Conservation (phyloP, 2,113 vertebrate species). For the Athene noctua region DNA sequence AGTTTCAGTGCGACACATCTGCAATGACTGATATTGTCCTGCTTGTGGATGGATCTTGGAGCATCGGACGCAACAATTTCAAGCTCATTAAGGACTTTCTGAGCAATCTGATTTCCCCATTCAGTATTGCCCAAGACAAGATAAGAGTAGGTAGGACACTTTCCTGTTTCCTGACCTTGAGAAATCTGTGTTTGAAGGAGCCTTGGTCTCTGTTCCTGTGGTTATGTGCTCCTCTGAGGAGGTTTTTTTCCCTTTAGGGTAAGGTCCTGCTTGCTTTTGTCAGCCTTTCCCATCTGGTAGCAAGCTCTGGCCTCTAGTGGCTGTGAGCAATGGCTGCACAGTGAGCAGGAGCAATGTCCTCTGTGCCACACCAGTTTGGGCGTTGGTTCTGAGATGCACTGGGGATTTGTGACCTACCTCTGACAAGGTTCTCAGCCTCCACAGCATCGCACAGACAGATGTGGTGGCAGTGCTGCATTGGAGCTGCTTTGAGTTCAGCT, state of each 20-base stretch:
- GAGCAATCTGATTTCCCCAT: constrained; percentile 83
- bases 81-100: constrained; percentile 88
- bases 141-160: constrained; percentile 85
- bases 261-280: not conserved
- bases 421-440: not conserved
- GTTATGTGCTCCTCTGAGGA: not conserved
- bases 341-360: fast-evolving
- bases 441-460: fast-evolving
- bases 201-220: not conserved
- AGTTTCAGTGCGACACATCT: constrained; percentile 77
- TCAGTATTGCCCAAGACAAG: constrained; percentile 80
- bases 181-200: fast-evolving
- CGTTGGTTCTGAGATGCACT: not conserved
- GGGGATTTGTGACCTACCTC: not conserved
- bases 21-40: constrained; percentile 79
- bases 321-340: not conserved
- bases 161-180: not conserved
- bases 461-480: fast-evolving
- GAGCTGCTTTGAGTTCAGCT: not conserved
- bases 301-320: constrained; percentile 40
- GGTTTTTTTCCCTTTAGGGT: not conserved
- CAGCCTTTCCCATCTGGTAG: not conserved
- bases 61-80: constrained; percentile 90
- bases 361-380: not conserved
- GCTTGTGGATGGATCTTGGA: constrained; percentile 95